These are phyloP conservation scores for Sciurus vulgaris DNA, from an alignment of 2,797 vertebrate species.

Conservation along the genomic window DNA sequence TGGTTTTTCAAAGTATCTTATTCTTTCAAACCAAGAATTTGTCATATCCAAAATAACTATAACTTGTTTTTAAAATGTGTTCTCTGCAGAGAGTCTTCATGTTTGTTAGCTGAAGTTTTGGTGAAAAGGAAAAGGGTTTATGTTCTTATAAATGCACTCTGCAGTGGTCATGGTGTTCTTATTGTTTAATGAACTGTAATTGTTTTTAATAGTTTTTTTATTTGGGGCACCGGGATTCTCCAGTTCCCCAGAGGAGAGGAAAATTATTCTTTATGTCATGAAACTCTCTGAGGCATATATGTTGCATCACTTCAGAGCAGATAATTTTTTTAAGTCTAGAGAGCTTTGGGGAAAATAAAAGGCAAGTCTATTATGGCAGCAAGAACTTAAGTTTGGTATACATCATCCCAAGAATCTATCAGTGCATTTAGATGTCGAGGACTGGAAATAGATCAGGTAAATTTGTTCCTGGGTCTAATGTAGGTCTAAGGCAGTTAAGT, in stretches of 20 bases:
- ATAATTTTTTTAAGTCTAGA: neutral
- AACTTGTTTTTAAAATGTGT: neutral
- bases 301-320: constrained; percentile 73
- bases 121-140: constrained; percentile 11
- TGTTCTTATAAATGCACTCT: constrained; percentile 6
- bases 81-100: neutral
- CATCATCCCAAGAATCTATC: neutral
- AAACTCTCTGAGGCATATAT: constrained; percentile 43
- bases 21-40: constrained; percentile 54
- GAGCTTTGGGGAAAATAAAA: constrained; percentile 56
- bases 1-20: neutral
- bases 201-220: constrained; percentile 69
- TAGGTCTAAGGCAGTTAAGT: neutral
- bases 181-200: constrained; percentile 64
- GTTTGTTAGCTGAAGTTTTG: constrained; percentile 55
- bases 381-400: constrained; percentile 12
- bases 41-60: constrained; percentile 11
- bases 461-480: constrained; percentile 4
- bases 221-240: constrained; percentile 70
- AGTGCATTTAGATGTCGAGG: neutral
- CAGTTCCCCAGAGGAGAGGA: constrained; percentile 36
- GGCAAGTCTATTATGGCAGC: neutral
- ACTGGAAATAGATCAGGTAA: neutral
- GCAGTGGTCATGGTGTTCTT: constrained; percentile 19
- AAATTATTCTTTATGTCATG: constrained; percentile 24